A percentile compares a stretch with the other conserved stretches of the same genome.
Conservation (phyloP, 2,888 invertebrate genomes). For the Antitype chi region DNA sequence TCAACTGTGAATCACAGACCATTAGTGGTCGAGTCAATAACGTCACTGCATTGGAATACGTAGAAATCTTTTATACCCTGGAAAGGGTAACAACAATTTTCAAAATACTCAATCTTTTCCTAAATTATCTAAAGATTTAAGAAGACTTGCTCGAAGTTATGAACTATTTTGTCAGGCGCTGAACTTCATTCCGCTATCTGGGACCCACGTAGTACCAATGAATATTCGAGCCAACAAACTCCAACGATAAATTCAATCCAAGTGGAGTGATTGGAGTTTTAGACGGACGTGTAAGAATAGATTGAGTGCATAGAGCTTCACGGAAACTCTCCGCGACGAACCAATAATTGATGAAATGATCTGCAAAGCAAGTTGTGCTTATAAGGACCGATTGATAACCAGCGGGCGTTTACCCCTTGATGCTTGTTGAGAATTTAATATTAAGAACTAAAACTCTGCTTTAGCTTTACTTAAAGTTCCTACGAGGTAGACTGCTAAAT, state of each 20-base stretch:
- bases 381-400: slow-evolving; percentile 5
- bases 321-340: slow-evolving; percentile 16
- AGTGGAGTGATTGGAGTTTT: slow-evolving; percentile 46
- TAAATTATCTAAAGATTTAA: neutral
- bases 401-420: slow-evolving; percentile 26
- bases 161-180: slow-evolving; percentile 8
- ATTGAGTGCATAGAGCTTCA: slow-evolving; percentile 26
- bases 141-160: slow-evolving; percentile 3
- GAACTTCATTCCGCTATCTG: slow-evolving; percentile 11
- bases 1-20: neutral
- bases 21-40: neutral
- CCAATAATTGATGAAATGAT: slow-evolving; percentile 42
- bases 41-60: neutral
- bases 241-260: slow-evolving; percentile 34
- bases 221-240: slow-evolving; percentile 23
- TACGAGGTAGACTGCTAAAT: neutral
- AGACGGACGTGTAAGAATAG: slow-evolving; percentile 24
- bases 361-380: slow-evolving; percentile 12
- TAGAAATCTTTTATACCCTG: neutral
- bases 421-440: neutral
- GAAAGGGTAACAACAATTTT: neutral
- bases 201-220: neutral
- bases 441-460: neutral
- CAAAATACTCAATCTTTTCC: neutral
- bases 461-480: neutral